Evolutionary conservation across 2,797 vertebrate species (phyloP).

Genomic region (Galago senegalensis): DNA sequence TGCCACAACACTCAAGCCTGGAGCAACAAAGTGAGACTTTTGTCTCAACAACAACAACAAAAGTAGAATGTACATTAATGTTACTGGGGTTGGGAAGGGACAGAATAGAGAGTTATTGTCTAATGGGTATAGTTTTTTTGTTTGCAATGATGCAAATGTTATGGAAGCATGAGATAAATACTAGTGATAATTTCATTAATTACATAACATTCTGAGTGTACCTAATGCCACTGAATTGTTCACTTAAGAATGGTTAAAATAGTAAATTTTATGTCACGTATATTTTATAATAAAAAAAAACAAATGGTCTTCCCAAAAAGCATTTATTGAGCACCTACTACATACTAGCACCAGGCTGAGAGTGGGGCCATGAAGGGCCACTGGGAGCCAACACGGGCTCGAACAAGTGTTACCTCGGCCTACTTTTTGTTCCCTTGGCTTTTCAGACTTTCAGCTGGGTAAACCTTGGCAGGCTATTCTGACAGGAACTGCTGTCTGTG

Average conservation of each 20-base stretch:
- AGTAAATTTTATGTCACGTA: not conserved
- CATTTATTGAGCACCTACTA: not conserved
- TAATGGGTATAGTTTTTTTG: not conserved
- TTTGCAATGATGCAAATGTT: not conserved
- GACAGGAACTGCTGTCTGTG: not conserved
- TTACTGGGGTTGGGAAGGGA: no score
- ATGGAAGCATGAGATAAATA: not conserved
- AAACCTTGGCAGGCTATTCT: not conserved
- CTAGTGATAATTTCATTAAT: not conserved
- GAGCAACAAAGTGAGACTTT: no score
- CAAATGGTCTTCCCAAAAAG: not conserved
- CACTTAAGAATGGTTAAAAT: not conserved
- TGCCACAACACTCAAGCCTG: no score
- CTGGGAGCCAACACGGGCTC: not conserved
- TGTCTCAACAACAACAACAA: no score
- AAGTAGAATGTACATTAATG: no score
- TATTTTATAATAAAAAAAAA: constrained; percentile 36
- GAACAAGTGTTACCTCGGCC: not conserved
- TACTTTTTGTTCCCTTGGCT: not conserved
- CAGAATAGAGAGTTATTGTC: not conserved
- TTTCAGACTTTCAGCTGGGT: not conserved
- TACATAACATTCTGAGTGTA: not conserved
- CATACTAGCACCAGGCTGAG: not conserved
- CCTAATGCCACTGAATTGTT: not conserved
- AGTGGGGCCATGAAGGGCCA: not conserved